Evolutionary conservation across 2,113 vertebrate species (phyloP).

Genomic region (Pachyramphus minor): DNA sequence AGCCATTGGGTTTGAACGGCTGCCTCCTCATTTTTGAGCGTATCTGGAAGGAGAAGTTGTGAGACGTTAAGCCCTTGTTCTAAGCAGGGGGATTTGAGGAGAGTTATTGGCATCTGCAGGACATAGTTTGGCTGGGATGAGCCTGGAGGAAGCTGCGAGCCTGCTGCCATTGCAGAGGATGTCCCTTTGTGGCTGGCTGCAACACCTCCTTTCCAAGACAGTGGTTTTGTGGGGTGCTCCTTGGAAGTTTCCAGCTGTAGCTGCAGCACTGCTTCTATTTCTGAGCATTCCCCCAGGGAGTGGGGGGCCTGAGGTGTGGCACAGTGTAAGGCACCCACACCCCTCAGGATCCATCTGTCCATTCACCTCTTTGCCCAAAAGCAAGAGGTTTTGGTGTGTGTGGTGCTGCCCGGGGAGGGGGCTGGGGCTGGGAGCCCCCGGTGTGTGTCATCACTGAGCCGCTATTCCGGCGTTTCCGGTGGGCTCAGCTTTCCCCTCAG

Average conservation of each 20-base stretch:
- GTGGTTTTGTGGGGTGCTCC: neutral
- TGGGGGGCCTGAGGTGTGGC: neutral
- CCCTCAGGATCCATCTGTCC: rapidly evolving
- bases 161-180: rapidly evolving
- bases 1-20: neutral
- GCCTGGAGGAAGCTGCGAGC: neutral
- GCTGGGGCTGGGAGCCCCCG: neutral
- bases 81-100: slow-evolving; percentile 8
- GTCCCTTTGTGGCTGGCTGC: neutral
- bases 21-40: slow-evolving; percentile 1
- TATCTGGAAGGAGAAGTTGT: neutral
- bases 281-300: neutral
- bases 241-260: neutral
- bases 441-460: neutral
- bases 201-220: neutral
- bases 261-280: neutral
- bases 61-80: slow-evolving; percentile 3
- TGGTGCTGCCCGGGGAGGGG: neutral
- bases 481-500: slow-evolving; percentile 19
- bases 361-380: neutral
- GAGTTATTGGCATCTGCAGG: slow-evolving; percentile 15
- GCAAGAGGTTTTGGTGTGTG: rapidly evolving
- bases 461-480: neutral
- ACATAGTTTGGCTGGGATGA: neutral
- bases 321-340: rapidly evolving